A percentile compares a stretch with the other conserved stretches of the same genome.
Conservation (phyloP, 2,888 invertebrate genomes). For the Agonopterix heracliana region DNA sequence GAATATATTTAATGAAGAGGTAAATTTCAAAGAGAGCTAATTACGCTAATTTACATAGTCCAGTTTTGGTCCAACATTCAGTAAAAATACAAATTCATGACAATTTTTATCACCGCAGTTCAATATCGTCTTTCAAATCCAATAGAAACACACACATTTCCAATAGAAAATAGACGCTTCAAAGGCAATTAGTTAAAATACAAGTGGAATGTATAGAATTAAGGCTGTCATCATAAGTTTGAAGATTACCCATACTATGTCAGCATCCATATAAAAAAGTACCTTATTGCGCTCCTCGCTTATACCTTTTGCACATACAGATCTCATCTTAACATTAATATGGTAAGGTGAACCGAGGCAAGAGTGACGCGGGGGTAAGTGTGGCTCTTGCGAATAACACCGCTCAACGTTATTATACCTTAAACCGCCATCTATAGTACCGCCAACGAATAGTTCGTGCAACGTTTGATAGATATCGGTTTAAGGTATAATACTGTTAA, state of each 20-base stretch:
- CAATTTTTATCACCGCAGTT: conserved; percentile 7
- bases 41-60: conserved; percentile 31
- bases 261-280: conserved; percentile 13
- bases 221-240: conserved; percentile 70
- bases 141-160: conserved; percentile 12
- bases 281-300: too few relatives aligned
- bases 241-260: conserved; percentile 31
- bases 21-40: conserved; percentile 53
- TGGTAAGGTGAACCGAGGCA: too few relatives aligned
- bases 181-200: conserved; percentile 58
- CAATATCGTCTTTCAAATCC: background rate
- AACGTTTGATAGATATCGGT: too few relatives aligned
- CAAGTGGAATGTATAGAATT: conserved; percentile 69
- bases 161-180: conserved; percentile 52
- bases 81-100: conserved; percentile 35
- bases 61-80: conserved; percentile 60
- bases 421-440: too few relatives aligned
- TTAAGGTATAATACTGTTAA: too few relatives aligned
- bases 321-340: too few relatives aligned
- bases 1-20: conserved; percentile 18
- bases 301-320: too few relatives aligned
- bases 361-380: too few relatives aligned
- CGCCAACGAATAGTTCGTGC: too few relatives aligned
- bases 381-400: too few relatives aligned
- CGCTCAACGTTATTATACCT: too few relatives aligned